A percentile compares a stretch with the other conserved stretches of the same genome.
phyloP scores from a whole-genome alignment of 2,888 invertebrate genomes.

The Ornithoptera priamus region DNA sequence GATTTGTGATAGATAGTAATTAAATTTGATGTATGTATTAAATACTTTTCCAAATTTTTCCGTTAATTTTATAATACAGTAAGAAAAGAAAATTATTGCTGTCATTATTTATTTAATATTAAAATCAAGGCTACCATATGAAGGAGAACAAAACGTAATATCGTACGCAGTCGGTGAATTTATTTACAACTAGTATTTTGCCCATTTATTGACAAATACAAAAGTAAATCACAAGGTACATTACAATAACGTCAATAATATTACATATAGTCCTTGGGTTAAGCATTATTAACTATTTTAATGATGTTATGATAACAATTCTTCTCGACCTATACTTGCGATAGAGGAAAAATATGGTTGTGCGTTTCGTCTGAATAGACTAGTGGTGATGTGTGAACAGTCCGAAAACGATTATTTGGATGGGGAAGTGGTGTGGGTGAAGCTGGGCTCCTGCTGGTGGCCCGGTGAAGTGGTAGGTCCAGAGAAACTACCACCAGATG shows the following conservation, averaged over 20 bases:
- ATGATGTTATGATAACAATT: conserved; percentile 60
- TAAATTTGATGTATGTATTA: conserved; percentile 1
- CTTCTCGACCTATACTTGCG: conserved; percentile 59
- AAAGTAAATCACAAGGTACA: conserved; percentile 43
- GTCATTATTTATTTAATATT: conserved; percentile 26
- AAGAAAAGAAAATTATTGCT: not conserved
- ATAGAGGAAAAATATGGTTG: conserved; percentile 71
- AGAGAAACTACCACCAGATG: conserved; percentile 83
- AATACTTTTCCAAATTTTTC: not conserved
- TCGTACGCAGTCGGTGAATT: conserved; percentile 78
- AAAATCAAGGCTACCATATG: conserved; percentile 60
- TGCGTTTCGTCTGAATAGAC: conserved; percentile 66
- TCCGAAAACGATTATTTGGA: conserved; percentile 83
- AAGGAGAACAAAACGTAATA: conserved; percentile 56
- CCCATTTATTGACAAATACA: conserved; percentile 71
- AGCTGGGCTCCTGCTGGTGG: conserved; percentile 91
- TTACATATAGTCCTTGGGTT: conserved; percentile 39
- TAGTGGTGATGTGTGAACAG: conserved; percentile 84
- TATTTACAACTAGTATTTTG: conserved; percentile 76
- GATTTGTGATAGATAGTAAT: not conserved
- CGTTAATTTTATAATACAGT: not conserved
- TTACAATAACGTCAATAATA: conserved; percentile 38
- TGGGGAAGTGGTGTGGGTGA: conserved; percentile 92
- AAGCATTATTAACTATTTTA: conserved; percentile 39
- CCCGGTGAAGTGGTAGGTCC: conserved; percentile 87